Evolutionary conservation across 2,113 vertebrate species (phyloP), one percentile per base, ranked within the genome.

Genomic region (Anser brachyrhynchus): DNA sequence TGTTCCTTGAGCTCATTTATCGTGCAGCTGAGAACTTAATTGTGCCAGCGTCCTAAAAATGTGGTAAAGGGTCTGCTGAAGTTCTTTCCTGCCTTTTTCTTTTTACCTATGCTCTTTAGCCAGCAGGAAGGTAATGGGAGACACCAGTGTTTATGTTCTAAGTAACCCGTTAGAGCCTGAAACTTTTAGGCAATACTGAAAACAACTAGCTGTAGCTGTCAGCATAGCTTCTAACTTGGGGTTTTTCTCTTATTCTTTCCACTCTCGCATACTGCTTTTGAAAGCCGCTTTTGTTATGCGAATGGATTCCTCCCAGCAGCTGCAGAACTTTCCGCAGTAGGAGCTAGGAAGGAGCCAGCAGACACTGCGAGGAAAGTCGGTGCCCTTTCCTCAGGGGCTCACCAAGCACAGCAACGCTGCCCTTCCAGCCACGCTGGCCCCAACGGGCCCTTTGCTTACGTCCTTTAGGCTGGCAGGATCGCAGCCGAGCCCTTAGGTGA

Each of bases 241-340:
- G 11, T 35, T 92, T 95, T 75, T 67, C 67, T 88, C 78, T 46
- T 94, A 31, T 72, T 84, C 92, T 89, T 94, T 77, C 86, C 83
- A 84, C 43, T 49, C 79, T 88, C 79, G 43, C 11, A 0, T 78
- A 84, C 70, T n/a, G 83, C 88, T 84, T 95, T 87, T 94, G 93
- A 95, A 95, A 93, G 93, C 90, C 0, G 2, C 90, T 95, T 97
- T 97, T 96, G 94, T 97, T 97, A 95, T 96, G 95, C 21, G 58
- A 91, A 95, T 97, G 22, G 84, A 41, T 94, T 95, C 94, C 87
- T 97, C 74, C 95, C 78, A 70, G 91, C 96, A 97, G 95, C 95
- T 95, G 93, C 91, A 87, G 89, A 87, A 92, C 93, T 95, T 95
- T 92, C 84, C 87, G 31, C 81, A 62, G 77, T 4, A 49, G 66